Conservation (phyloP, 1,140 invertebrate genomes). For the Tyrophagus putrescentiae region DNA sequence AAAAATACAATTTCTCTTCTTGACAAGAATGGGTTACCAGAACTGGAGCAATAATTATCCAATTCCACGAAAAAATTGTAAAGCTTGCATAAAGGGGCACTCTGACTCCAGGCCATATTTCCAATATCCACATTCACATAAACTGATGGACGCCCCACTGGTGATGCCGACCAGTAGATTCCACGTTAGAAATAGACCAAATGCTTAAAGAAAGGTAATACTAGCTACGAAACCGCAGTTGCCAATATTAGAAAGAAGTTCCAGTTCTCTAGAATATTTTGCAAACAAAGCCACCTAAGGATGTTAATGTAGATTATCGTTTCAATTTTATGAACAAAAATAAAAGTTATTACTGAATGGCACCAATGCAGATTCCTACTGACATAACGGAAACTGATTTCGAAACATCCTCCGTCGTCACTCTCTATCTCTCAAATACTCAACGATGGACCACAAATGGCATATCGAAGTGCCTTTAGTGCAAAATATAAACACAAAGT, state of each 20-base stretch:
- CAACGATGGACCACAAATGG: constrained; percentile 20
- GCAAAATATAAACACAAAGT: too few relatives aligned
- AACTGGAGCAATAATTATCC: constrained; percentile 20
- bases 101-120: constrained; percentile 13
- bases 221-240: neutral
- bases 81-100: constrained; percentile 20
- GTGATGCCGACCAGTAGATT: constrained; percentile 3
- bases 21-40: constrained; percentile 17
- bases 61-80: constrained; percentile 21
- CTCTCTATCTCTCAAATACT: neutral
- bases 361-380: constrained; percentile 8
- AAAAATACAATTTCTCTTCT: constrained; percentile 7
- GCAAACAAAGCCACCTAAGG: constrained; percentile 19
- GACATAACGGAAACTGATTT: neutral
- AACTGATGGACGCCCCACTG: constrained; percentile 4
- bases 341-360: constrained; percentile 17
- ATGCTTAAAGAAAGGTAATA: constrained; percentile 10
- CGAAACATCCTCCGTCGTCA: neutral
- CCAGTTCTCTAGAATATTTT: constrained; percentile 18
- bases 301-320: neutral
- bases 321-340: too few relatives aligned
- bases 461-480: constrained; percentile 14
- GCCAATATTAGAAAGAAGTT: neutral
- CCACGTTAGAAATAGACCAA: neutral
- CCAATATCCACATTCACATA: constrained; percentile 18